phyloP scores from a whole-genome alignment of 2,113 vertebrate genomes.

The Kryptolebias marmoratus region DNA sequence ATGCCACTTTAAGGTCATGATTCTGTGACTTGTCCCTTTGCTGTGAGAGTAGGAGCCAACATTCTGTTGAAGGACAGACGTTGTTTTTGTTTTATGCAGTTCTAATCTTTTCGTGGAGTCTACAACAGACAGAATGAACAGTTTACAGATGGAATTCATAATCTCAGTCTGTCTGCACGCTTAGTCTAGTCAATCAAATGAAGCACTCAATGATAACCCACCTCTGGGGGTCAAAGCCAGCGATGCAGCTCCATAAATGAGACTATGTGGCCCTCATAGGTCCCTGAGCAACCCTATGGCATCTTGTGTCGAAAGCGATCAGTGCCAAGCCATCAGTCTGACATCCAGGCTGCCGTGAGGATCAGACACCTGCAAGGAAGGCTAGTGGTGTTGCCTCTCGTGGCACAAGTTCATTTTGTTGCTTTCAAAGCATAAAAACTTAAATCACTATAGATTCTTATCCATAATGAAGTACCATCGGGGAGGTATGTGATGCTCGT shows the following conservation, averaged over 20 bases:
- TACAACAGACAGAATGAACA: conserved; percentile 23
- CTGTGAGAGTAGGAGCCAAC: neutral
- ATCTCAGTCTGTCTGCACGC: conserved; percentile 22
- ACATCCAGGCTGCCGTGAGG: conserved; percentile 26
- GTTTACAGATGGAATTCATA: conserved; percentile 18
- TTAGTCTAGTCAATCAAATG: conserved; percentile 43
- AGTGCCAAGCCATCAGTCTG: conserved; percentile 43
- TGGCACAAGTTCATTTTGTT: conserved; percentile 18
- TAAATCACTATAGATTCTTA: neutral
- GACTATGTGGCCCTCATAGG: conserved; percentile 35
- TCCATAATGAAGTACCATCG: conserved; percentile 3
- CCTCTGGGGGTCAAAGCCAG: conserved; percentile 54
- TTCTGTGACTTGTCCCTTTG: neutral
- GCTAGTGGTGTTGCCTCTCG: conserved; percentile 51
- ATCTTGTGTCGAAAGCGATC: conserved; percentile 59
- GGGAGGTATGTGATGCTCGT: conserved; percentile 1
- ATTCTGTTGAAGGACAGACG: neutral
- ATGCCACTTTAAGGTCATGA: neutral
- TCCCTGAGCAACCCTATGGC: conserved; percentile 43
- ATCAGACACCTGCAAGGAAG: conserved; percentile 67
- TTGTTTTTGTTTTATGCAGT: conserved; percentile 19
- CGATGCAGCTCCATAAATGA: conserved; percentile 61
- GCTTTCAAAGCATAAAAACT: conserved; percentile 32
- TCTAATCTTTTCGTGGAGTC: conserved; percentile 25
- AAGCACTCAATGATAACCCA: conserved; percentile 35